Base-by-base conservation (phyloP, 2,113 vertebrate species). In the Grammomys dolichurus region DNA sequence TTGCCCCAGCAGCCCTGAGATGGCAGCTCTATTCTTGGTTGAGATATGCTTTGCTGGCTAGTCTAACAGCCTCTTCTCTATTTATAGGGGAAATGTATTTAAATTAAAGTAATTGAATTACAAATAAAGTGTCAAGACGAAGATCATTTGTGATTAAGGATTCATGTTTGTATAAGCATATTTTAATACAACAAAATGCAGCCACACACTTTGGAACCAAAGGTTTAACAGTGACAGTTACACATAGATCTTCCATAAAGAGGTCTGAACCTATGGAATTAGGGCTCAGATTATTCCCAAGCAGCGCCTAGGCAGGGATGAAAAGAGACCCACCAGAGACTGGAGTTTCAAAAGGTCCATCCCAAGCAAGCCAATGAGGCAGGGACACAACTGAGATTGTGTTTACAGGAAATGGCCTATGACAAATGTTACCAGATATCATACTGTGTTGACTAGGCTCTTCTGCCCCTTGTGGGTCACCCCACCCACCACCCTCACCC, bases 41-140 rank as follows among this genome's bases (percentile, higher is more conserved):
- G 65, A 51, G 84, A 60, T 40, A 17, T 0, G 3, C 19, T 70
- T 67, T 0, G 14, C 24, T 24, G 76, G 91, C 4, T 13, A 7
- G 4, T 26, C 93, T 81, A 11, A 16, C 22, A 36, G 9, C 14
- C 78, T n/a, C 24, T 0, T n/a, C 75, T 6, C 56, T 54, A 28
- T 36, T 75, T 36, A 46, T n/a, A 73, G 77, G 77, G 67, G 81
- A 89, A 69, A 63, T 40, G 69, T 43, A 67, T 72, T 85, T 82
- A 70, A 31, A 73, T 56, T 26, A 86, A 97, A 89, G 46, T 78
- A 31, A 91, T 26, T 88, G 76, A 94, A 95, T 95, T 31, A 82
- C 70, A 95, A 65, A 92, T 63, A 78, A 91, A 69, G 31, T 43
- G 36, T 87, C n/a, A 56, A 60, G 14, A 56, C 3, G 51, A 90